Evolutionary conservation across 2,797 vertebrate species (phyloP).

Genomic region (Hippoglossus hippoglossus): DNA sequence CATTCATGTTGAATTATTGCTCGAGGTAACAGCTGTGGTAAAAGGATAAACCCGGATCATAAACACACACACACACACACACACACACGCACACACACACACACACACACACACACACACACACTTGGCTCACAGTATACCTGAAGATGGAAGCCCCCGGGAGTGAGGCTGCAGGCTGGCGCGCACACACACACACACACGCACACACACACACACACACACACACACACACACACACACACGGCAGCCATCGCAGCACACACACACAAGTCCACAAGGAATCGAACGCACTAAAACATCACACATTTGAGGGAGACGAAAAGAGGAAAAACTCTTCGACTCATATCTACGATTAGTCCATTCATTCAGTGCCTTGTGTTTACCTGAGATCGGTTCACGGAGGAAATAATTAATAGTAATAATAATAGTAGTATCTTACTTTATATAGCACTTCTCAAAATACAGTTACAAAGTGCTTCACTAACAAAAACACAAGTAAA

Average conservation of each 20-base stretch:
- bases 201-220: slow-evolving; percentile 15
- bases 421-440: too few species aligned
- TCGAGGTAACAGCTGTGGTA: slow-evolving; percentile 54
- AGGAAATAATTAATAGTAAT: too few species aligned
- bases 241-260: not conserved
- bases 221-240: slow-evolving; percentile 6
- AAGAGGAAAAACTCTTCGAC: too few species aligned
- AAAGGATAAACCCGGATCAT: slow-evolving; percentile 46
- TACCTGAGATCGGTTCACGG: too few species aligned
- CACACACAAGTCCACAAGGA: not conserved
- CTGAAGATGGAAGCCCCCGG: slow-evolving; percentile 47
- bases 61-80: slow-evolving; percentile 7
- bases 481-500: too few species aligned
- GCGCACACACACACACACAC: slow-evolving; percentile 5
- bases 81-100: slow-evolving; percentile 27
- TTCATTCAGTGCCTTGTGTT: too few species aligned
- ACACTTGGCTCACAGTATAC: slow-evolving; percentile 38
- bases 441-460: too few species aligned
- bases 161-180: slow-evolving; percentile 54
- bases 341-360: too few species aligned
- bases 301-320: too few species aligned
- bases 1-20: slow-evolving; percentile 33
- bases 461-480: too few species aligned
- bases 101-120: too few species aligned
- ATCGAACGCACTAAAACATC: not conserved